A percentile compares a stretch with the other conserved stretches of the same genome.
phyloP scores from a whole-genome alignment of 2,113 vertebrate genomes.

The Trichomycterus rosablanca region DNA sequence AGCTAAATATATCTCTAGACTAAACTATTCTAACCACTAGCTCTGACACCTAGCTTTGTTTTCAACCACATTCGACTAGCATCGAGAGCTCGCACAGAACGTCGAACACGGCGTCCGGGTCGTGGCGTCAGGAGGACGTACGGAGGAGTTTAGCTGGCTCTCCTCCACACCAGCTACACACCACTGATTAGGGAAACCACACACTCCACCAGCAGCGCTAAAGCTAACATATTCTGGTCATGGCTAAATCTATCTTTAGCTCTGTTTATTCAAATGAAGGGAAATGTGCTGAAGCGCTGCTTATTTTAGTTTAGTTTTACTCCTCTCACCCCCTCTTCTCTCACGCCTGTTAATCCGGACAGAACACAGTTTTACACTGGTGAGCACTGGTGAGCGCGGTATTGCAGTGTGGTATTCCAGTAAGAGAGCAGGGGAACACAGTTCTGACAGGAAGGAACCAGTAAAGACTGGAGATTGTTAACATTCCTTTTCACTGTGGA shows the following conservation, averaged over 20 bases:
- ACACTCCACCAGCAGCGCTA: constrained; percentile 45
- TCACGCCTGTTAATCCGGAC: constrained; percentile 59
- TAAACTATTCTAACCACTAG: too few species aligned
- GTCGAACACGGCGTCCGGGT: not conserved
- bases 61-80: too few species aligned
- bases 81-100: not conserved
- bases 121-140: constrained; percentile 20
- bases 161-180: constrained; percentile 40
- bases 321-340: constrained; percentile 32
- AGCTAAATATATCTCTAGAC: too few species aligned
- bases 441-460: constrained; percentile 4
- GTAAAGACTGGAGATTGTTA: constrained; percentile 8
- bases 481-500: constrained; percentile 1
- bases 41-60: too few species aligned
- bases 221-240: constrained; percentile 49
- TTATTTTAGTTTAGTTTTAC: constrained; percentile 40
- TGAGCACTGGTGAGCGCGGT: too few species aligned
- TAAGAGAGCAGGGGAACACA: constrained; percentile 56
- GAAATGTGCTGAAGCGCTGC: constrained; percentile 51
- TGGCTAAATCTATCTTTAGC: constrained; percentile 58
- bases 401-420: constrained; percentile 57
- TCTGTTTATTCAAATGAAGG: constrained; percentile 53
- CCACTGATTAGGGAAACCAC: constrained; percentile 55
- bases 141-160: constrained; percentile 30
- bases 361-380: constrained; percentile 60